These are phyloP conservation scores for Drosophila sulfurigaster DNA, from an alignment of 1,140 invertebrate genomes.

Conservation along the genomic window DNA sequence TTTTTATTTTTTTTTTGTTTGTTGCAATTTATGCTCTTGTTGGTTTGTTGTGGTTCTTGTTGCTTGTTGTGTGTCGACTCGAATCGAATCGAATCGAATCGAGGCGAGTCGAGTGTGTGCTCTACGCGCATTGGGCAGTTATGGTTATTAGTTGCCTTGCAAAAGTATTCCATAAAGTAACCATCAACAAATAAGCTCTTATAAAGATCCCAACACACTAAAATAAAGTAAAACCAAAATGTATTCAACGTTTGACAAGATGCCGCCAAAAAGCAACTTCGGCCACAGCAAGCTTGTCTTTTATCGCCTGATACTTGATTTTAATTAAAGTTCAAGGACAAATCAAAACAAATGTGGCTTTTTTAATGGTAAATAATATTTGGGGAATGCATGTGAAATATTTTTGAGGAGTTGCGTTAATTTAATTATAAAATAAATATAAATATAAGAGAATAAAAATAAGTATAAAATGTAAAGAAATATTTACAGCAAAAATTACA, in stretches of 20 bases:
- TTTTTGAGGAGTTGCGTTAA: no score
- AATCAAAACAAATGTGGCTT: not conserved
- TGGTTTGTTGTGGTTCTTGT: constrained; percentile 32
- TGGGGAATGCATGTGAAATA: no score
- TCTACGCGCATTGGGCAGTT: constrained; percentile 25
- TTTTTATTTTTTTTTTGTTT: constrained; percentile 26
- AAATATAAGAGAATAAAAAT: no score
- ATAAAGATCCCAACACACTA: not conserved
- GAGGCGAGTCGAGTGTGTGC: constrained; percentile 10
- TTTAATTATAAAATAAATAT: no score
- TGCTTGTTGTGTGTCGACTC: not conserved
- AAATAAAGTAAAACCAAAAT: not conserved
- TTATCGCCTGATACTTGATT: not conserved
- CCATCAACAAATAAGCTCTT: constrained; percentile 33
- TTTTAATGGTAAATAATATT: not conserved
- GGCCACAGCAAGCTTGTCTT: constrained; percentile 1
- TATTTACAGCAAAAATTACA: no score
- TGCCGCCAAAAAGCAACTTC: not conserved
- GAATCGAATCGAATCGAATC: no score
- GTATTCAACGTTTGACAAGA: not conserved
- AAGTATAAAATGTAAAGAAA: no score
- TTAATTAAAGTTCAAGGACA: constrained; percentile 1
- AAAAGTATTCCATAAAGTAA: constrained; percentile 13
- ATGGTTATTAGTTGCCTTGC: constrained; percentile 25
- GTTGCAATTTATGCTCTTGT: constrained; percentile 46